These are phyloP conservation scores for Yponomeuta evonymella DNA, from an alignment of 2,888 invertebrate genomes.

Conservation along the genomic window DNA sequence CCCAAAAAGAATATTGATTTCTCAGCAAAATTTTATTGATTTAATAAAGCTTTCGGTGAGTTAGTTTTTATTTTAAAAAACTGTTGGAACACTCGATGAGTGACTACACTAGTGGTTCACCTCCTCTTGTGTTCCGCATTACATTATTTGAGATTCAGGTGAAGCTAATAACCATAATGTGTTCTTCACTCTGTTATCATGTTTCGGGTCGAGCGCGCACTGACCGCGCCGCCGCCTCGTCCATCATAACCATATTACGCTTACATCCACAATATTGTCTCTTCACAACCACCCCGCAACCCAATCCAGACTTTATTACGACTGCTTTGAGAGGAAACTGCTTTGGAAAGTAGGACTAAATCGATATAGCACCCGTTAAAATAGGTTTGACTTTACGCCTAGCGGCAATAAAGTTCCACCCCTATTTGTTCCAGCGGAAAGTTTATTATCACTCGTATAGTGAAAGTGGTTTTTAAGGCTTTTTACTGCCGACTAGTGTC, in stretches of 20 bases:
- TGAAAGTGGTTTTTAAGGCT: neutral
- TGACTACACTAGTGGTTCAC: too few relatives aligned
- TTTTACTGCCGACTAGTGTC: slow-evolving; percentile 24
- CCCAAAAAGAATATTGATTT: too few relatives aligned
- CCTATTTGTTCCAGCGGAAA: neutral
- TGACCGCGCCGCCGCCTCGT: slow-evolving; percentile 59
- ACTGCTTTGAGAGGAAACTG: slow-evolving; percentile 17
- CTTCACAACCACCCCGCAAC: slow-evolving; percentile 33
- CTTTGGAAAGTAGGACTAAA: slow-evolving; percentile 6
- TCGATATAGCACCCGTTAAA: slow-evolving; percentile 7
- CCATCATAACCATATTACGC: slow-evolving; percentile 72
- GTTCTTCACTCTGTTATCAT: slow-evolving; percentile 45
- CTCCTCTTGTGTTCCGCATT: slow-evolving; percentile 10
- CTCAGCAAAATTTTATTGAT: too few relatives aligned
- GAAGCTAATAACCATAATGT: slow-evolving; percentile 24
- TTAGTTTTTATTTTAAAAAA: too few relatives aligned
- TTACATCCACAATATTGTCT: slow-evolving; percentile 74
- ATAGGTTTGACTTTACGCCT: neutral
- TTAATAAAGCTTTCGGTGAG: too few relatives aligned
- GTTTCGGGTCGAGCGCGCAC: slow-evolving; percentile 68
- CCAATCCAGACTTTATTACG: slow-evolving; percentile 29
- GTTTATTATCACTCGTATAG: neutral
- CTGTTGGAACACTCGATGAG: too few relatives aligned
- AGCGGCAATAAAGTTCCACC: neutral
- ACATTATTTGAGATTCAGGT: slow-evolving; percentile 19